These are phyloP conservation scores for Tipula lateralis DNA, from an alignment of 2,888 invertebrate genomes.

Conservation along the genomic window DNA sequence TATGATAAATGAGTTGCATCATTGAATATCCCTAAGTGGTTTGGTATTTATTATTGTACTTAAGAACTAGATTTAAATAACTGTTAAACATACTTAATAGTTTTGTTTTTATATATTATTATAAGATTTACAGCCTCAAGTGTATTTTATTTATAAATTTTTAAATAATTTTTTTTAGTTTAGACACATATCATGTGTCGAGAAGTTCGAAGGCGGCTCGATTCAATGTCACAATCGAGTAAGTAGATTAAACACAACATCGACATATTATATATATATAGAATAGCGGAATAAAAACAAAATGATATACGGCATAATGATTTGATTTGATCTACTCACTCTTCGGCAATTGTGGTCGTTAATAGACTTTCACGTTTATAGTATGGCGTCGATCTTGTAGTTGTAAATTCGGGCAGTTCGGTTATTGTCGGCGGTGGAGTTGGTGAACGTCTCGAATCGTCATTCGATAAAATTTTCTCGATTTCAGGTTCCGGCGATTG, in stretches of 20 bases:
- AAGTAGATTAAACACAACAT: neutral
- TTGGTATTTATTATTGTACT: neutral
- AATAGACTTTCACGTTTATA: neutral
- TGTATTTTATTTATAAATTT: conserved; percentile 16
- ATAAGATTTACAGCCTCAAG: neutral
- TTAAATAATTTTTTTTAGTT: neutral
- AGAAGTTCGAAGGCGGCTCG: neutral
- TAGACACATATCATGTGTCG: neutral
- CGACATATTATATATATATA: too few relatives aligned
- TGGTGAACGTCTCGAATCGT: conserved; percentile 44
- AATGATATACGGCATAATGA: neutral
- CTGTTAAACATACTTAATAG: neutral
- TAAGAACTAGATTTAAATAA: neutral
- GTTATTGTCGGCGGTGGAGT: conserved; percentile 40
- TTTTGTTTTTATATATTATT: neutral
- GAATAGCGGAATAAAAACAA: neutral
- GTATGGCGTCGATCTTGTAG: conserved; percentile 38
- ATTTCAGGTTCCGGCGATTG: conserved; percentile 48
- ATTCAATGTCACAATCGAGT: conserved; percentile 30
- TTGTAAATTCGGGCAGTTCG: neutral
- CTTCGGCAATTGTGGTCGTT: neutral
- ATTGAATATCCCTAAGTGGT: neutral
- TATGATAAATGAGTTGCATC: conserved; percentile 4
- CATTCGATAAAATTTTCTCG: conserved; percentile 44
- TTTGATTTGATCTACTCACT: conserved; percentile 27